phyloP scores from a whole-genome alignment of 2,797 vertebrate species.

The Acipenser oxyrinchus region DNA sequence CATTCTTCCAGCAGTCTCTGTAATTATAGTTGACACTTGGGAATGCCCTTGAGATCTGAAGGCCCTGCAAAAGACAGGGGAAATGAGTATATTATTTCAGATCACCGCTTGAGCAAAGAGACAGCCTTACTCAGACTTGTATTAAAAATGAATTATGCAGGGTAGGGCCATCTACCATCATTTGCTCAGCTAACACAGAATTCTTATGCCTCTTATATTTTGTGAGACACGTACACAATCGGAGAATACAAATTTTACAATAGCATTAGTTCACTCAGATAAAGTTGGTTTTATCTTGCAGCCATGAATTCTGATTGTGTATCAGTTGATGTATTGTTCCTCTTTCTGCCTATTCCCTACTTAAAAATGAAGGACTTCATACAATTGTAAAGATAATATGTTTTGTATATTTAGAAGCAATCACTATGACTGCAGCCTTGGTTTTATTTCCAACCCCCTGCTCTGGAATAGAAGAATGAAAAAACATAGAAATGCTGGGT shows the following conservation, averaged over 20 bases:
- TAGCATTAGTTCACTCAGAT: too few species aligned
- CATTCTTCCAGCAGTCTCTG: not conserved
- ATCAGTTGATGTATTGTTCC: too few species aligned
- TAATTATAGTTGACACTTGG: not conserved
- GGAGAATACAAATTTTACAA: too few species aligned
- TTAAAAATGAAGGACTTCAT: too few species aligned
- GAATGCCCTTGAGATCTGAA: not conserved
- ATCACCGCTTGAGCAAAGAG: not conserved
- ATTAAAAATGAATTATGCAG: conserved; percentile 3
- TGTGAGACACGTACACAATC: not conserved
- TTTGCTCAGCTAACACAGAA: not conserved
- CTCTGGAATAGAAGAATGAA: too few species aligned
- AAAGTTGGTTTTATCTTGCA: not conserved
- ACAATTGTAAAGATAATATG: too few species aligned
- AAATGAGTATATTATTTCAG: not conserved
- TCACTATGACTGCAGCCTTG: too few species aligned
- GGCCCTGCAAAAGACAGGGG: not conserved
- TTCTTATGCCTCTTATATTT: not conserved
- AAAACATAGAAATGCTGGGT: too few species aligned
- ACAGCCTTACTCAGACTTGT: not conserved
- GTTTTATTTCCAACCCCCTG: too few species aligned
- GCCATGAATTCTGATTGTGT: too few species aligned
- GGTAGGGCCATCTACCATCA: not conserved
- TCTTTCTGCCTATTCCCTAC: too few species aligned
- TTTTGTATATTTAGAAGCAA: too few species aligned